Base-by-base conservation (phyloP, 2,113 vertebrate genomes). In the Illadopsis cleaveri region DNA sequence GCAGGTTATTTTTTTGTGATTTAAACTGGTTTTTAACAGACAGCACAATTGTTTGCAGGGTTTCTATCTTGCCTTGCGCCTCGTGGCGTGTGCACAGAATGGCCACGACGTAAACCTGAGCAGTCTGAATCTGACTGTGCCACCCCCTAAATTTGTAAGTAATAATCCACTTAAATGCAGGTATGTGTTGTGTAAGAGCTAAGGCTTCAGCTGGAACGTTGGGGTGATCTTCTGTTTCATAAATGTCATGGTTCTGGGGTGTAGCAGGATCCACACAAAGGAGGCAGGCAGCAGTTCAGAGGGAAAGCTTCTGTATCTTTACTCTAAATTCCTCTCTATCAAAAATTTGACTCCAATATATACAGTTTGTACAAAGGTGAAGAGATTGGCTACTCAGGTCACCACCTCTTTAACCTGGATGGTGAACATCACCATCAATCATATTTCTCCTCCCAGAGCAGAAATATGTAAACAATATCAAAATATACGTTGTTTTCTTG, bases 81-180 rank as follows among this genome's bases (percentile, higher is more conserved):
- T 99, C 2, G 99, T 99, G 37, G 99, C 99, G 0, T 99, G 99
- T 48, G 99, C 99, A 4, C 99, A 99, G 98, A 99, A 98, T 1
- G 98, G 99, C 51, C 99, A 99, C 1, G 99, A 99, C 15, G 98
- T 99, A 31, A 98, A 96, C 89, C 89, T 99, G 84, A 98, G 98
- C 97, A 99, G 97, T 78, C 97, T 99, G 88, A 98, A 84, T 89
- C 92, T 99, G 91, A 98, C 97, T 23, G 93, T 99, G 83, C 99
- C 99, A 10, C 98, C 98, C 15, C 99, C 99, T 11, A 99, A 99
- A 93, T 99, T 99, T 94, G 99, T 99, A 97, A 99, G 99, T 99
- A 60, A 48, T 19, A 2, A 2, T 2, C 25, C 40, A 11, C 50
- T 15, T 64, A 7, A 57, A 42, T 45, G 37, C 70, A 4, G 33